Percentiles rank a stretch among this genome's conserved stretches.
Evolutionary conservation across 1,140 invertebrate genomes (phyloP).

Genomic region (Caerostris extrusa): DNA sequence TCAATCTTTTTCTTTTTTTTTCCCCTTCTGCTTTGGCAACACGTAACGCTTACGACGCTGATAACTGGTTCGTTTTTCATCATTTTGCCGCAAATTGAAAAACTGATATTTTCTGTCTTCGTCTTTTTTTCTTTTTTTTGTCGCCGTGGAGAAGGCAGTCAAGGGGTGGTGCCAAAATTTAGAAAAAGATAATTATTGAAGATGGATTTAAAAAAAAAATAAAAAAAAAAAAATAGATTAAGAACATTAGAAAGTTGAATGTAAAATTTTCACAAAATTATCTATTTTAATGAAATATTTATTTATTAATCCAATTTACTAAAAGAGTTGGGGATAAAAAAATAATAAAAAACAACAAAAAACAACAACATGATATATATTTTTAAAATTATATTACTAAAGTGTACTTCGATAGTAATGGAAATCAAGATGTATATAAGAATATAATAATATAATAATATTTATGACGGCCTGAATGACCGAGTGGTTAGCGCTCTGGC

Average conservation of each 20-base stretch:
- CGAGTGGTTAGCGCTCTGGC: too few relatives aligned
- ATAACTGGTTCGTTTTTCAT: conserved; percentile 76
- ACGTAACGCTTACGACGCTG: conserved; percentile 66
- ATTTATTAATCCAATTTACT: too few relatives aligned
- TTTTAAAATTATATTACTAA: too few relatives aligned
- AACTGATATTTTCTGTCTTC: conserved; percentile 70
- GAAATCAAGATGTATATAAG: too few relatives aligned
- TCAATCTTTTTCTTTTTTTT: not conserved
- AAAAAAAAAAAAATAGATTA: not conserved
- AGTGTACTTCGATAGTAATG: too few relatives aligned
- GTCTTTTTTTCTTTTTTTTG: not conserved
- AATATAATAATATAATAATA: too few relatives aligned
- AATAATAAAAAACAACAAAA: too few relatives aligned
- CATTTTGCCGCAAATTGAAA: conserved; percentile 75
- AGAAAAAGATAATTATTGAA: not conserved
- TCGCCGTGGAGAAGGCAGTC: not conserved
- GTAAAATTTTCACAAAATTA: not conserved
- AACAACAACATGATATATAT: too few relatives aligned
- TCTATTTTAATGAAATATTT: too few relatives aligned
- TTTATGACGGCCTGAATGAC: too few relatives aligned
- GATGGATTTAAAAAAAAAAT: not conserved
- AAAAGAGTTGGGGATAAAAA: too few relatives aligned
- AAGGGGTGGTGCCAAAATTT: conserved; percentile 28
- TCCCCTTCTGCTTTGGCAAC: conserved; percentile 14
- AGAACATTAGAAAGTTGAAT: not conserved